Evolutionary conservation across 1,140 invertebrate genomes (phyloP), one percentile per base, ranked within the genome.

Genomic region (Aethina tumida): DNA sequence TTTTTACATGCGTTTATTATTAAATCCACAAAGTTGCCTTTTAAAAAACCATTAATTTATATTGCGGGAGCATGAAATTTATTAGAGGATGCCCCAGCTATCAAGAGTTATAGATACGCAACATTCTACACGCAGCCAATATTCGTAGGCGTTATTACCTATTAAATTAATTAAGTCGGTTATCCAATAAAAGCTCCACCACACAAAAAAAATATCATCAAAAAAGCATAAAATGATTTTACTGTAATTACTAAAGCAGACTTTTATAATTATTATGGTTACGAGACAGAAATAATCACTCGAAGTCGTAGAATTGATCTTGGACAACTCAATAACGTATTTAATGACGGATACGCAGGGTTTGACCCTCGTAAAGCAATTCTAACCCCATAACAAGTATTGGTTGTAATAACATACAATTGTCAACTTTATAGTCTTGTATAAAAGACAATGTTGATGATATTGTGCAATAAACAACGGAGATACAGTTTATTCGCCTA

Each of bases 41-140:
- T n/a, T n/a, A 26, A 44, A 44, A 44, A 44, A 39, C 35, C 28
- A 18, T 34, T 39, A 44, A 44, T 44, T 44, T 44, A 44, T 44
- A 35, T 43, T 24, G 29, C 31, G 25, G 35, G 33, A 35, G 31
- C 41, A 39, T 39, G 31, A 44, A 19, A 39, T 35, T 32, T 43
- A 44, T 44, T 39, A 43, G 38, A 37, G 35, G 25, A 44, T 39
- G 21, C 25, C 30, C 34, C 30, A 30, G 30, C 32, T 43, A 35
- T 35, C 39, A 36, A 35, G 41, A 44, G 39, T 38, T 39, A 44
- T 44, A 29, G 19, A 37, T 35, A 44, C 30, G 25, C 41, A 44
- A 31, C 26, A 29, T 33, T 21, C 30, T 31, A 37, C 41, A 30
- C 41, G 33, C 36, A 14, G 29, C 39, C 32, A 39, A 31, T 28